Conservation (phyloP, 2,888 invertebrate genomes). For the Rhimphoctona megacephalus region DNA sequence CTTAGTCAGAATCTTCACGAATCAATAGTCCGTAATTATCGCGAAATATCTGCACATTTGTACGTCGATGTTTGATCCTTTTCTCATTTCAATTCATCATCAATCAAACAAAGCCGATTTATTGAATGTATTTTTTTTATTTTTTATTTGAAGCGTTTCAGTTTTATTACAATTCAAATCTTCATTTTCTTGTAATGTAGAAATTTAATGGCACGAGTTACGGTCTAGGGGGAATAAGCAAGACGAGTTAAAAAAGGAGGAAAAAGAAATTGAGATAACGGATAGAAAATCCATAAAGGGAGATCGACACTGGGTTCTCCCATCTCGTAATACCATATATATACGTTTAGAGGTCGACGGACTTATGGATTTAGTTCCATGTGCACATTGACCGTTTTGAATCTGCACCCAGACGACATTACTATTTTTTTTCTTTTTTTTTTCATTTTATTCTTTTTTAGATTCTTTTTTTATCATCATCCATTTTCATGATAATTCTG, state of each 20-base stretch:
- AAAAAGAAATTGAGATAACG: slow-evolving; percentile 53
- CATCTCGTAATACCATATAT: slow-evolving; percentile 27
- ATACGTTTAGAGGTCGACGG: slow-evolving; percentile 46
- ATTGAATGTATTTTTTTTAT: not conserved
- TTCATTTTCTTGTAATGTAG: not conserved
- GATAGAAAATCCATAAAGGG: slow-evolving; percentile 52
- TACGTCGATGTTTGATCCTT: not conserved
- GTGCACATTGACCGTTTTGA: not conserved
- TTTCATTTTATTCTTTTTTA: not conserved
- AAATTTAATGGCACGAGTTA: not conserved
- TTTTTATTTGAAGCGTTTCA: not conserved
- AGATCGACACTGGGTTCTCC: slow-evolving; percentile 27
- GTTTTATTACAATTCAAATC: not conserved
- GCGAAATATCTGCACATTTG: not conserved
- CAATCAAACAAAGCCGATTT: not conserved
- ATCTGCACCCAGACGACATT: not conserved
- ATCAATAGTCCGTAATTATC: slow-evolving; percentile 66
- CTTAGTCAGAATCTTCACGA: slow-evolving; percentile 68
- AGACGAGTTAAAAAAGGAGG: slow-evolving; percentile 5
- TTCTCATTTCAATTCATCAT: not conserved
- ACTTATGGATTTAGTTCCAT: slow-evolving; percentile 44
- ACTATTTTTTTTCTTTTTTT: not conserved
- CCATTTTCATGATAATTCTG: no score
- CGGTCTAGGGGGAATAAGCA: not conserved
- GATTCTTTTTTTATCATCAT: no score